Conservation (phyloP, 1,140 invertebrate species). For the Ooceraea biroi region DNA sequence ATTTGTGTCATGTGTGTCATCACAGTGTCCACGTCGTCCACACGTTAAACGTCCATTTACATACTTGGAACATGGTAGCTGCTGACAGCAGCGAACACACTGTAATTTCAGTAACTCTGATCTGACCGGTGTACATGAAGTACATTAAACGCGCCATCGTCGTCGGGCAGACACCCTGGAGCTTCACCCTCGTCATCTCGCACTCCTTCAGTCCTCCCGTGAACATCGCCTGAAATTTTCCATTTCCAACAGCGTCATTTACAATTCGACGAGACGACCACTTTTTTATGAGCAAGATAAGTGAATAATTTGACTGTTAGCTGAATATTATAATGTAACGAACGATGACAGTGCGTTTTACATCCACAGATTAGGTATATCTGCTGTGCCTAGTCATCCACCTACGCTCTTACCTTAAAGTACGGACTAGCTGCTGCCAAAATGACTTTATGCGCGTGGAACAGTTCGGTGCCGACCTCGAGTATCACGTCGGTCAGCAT, state of each 20-base stretch:
- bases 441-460: constrained; percentile 96
- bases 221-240: constrained; percentile 93
- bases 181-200: constrained; percentile 93
- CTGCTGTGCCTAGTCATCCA: no score
- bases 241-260: constrained; percentile 13
- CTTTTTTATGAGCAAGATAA: neutral
- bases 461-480: constrained; percentile 93
- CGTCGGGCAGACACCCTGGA: constrained; percentile 95
- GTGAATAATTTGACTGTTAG: neutral
- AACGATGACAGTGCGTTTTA: neutral
- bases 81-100: constrained; percentile 96
- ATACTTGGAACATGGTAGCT: constrained; percentile 97
- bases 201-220: constrained; percentile 94
- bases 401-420: constrained; percentile 91
- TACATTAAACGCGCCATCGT: constrained; percentile 94
- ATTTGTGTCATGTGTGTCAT: neutral
- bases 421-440: constrained; percentile 97
- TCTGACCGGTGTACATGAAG: constrained; percentile 97
- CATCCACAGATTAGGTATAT: neutral
- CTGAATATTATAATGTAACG: neutral
- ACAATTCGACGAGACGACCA: neutral
- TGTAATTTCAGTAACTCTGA: constrained; percentile 95
- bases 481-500: constrained; percentile 96
- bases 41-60: constrained; percentile 54
- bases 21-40: neutral